Conservation (phyloP, 1,140 invertebrate genomes). For the Bombus confusus region DNA sequence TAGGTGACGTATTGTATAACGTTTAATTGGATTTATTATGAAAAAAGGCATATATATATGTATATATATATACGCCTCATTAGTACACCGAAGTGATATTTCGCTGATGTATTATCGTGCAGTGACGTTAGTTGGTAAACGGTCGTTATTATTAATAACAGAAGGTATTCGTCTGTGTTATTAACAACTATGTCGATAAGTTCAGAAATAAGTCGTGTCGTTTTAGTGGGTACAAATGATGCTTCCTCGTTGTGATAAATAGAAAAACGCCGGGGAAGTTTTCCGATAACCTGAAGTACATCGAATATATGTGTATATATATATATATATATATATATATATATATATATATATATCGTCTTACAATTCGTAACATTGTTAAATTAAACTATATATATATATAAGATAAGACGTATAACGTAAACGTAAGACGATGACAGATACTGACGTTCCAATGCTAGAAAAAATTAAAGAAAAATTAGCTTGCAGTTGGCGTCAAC, state of each 20-base stretch:
- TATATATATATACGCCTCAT: too few relatives aligned
- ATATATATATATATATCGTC: too few relatives aligned
- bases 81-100: neutral
- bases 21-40: neutral
- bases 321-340: too few relatives aligned
- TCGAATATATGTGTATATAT: too few relatives aligned
- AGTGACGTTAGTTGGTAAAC: neutral
- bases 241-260: constrained; percentile 29
- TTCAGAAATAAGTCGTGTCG: constrained; percentile 1
- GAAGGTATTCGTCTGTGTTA: neutral
- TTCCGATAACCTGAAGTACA: constrained; percentile 23
- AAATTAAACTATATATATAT: too few relatives aligned
- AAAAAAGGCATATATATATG: neutral
- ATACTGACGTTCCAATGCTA: neutral
- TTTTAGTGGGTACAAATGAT: neutral
- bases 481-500: neutral
- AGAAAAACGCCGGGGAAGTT: neutral
- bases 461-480: neutral
- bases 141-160: constrained; percentile 23
- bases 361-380: too few relatives aligned
- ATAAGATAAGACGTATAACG: too few relatives aligned
- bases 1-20: too few relatives aligned
- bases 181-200: constrained; percentile 20
- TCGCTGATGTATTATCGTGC: neutral
- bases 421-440: neutral